A percentile compares a stretch with the other conserved stretches of the same genome.
Conservation (phyloP, 2,888 invertebrate genomes). For the Theretra japonica region DNA sequence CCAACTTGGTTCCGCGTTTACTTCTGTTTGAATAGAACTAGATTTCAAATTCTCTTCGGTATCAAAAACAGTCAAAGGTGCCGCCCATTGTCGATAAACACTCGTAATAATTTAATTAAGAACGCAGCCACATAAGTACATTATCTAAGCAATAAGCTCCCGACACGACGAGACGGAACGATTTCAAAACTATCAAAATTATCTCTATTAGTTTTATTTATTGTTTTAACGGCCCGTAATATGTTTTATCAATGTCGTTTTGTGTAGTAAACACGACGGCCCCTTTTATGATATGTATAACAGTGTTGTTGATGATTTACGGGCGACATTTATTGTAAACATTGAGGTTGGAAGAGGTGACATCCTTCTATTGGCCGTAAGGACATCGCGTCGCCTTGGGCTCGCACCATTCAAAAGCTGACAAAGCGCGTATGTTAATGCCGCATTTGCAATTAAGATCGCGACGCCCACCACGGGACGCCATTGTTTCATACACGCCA, state of each 20-base stretch:
- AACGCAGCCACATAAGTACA: background rate
- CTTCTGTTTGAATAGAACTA: too few species aligned
- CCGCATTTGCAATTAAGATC: conserved; percentile 81
- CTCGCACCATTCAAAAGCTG: conserved; percentile 72
- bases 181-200: background rate
- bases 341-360: conserved; percentile 40
- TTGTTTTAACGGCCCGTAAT: background rate
- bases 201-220: conserved; percentile 2
- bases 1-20: too few species aligned
- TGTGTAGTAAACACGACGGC: background rate
- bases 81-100: too few species aligned
- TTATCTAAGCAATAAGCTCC: background rate
- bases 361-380: conserved; percentile 60
- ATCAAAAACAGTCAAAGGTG: too few species aligned
- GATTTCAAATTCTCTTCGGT: too few species aligned
- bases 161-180: background rate
- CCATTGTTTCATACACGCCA: conserved; percentile 67
- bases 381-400: conserved; percentile 70
- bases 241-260: background rate
- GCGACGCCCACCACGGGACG: conserved; percentile 73
- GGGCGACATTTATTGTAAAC: conserved; percentile 7
- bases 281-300: background rate
- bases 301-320: background rate
- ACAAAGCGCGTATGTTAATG: conserved; percentile 82
- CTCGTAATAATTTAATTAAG: too few species aligned